Evolutionary conservation across 1,140 invertebrate species (phyloP).

Genomic region (Sinella curviseta): DNA sequence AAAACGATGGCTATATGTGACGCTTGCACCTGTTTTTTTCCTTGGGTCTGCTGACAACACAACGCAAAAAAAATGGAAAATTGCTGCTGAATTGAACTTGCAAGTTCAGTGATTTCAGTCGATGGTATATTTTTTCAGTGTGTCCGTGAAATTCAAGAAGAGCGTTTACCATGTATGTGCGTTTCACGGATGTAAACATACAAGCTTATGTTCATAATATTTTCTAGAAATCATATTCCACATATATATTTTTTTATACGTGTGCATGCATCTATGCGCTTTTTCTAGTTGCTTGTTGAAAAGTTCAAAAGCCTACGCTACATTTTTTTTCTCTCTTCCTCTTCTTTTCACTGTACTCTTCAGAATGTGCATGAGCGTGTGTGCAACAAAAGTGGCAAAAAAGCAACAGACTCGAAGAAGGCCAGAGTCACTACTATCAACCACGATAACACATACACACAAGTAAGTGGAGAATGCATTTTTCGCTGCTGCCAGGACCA

Average conservation of each 20-base stretch:
- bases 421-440: not conserved
- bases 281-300: not conserved
- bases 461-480: not conserved
- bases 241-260: not conserved
- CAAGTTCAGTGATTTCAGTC: conserved; percentile 13
- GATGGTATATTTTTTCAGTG: not conserved
- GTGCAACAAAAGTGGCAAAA: not conserved
- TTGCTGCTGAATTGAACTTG: too few relatives aligned
- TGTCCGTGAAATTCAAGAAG: conserved; percentile 18
- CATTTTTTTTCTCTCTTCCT: not conserved
- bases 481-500: conserved; percentile 8
- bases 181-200: not conserved
- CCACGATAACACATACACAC: not conserved
- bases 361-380: too few relatives aligned
- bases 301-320: not conserved
- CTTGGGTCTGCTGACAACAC: too few relatives aligned
- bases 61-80: not conserved
- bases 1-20: not conserved
- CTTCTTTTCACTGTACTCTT: not conserved
- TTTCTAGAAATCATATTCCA: not conserved
- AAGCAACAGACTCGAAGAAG: not conserved
- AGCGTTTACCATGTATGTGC: not conserved
- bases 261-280: not conserved
- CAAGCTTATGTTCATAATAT: not conserved
- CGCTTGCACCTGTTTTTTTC: not conserved